Base-by-base conservation (phyloP, 2,113 vertebrate species). In the Sitta europaea region DNA sequence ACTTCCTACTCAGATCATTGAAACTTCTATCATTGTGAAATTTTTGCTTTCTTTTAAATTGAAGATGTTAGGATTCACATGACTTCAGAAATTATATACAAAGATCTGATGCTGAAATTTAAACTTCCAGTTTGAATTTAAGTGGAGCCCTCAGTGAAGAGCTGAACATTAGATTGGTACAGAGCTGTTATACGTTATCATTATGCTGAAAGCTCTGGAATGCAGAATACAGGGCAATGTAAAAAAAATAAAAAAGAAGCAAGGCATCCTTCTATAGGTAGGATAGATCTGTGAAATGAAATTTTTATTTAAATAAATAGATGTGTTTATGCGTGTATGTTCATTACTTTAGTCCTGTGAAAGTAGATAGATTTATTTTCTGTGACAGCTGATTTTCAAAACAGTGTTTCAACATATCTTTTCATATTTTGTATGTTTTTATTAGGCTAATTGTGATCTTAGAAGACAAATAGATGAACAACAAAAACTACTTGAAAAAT, bases 401-500 rank as follows among this genome's bases (percentile, higher is more conserved):
- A 23, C 6, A 36, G 11, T 55, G 21, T 66, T 80, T 85, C 1
- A 1, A 3, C 89, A 5, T 36, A 33, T 89, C 51, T 54, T 88
- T 50, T 89, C 23, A 40, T 63, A n/a, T 57, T 96, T 97, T 94
- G 21, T 59, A 14, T 97, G 1, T 94, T 65, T 72, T 47, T 96
- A 73, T 33, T 89, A 99, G 99, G 99, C 99, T 97, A 99, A 99
- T 98, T 99, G 99, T 99, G 99, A 99, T 98, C 99, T 99, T 98
- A 99, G 99, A 98, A 98, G 99, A 98, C 99, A 99, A 97, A 99
- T 99, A 98, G 99, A 99, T 86, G 99, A 99, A 98, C 99, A 99
- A 98, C 99, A 99, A 98, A 99, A 99, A 98, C 97, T 99, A 98
- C 99, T 99, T 98, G 99, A 99, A 99, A 99, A 99, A 98, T 99